Base-by-base conservation (phyloP, 1,140 invertebrate species). In the Melanaphis sacchari region DNA sequence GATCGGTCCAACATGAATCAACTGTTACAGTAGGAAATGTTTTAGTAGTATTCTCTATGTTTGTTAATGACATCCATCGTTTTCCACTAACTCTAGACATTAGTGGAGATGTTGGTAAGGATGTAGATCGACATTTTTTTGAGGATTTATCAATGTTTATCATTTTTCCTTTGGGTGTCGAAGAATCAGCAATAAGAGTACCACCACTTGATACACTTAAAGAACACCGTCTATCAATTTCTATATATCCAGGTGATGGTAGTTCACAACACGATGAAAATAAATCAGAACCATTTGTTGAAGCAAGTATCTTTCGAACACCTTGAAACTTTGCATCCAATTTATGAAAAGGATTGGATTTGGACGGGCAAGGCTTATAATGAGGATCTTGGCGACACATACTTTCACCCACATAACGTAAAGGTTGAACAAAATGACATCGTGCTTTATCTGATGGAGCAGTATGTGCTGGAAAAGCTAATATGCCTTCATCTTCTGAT, bases 301-400 rank as follows among this genome's bases (percentile, higher is more conserved):
- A 94, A 40, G 97, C 97, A 21, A 98, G 95, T 89, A 98, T 97
- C 95, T 98, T 98, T 95, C 97, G 97, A 43, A 97, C 97, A 91
- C 97, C 97, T 15, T 96, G 95, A 94, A 97, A 96, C 93, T 96
- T 96, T 15, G 96, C 96, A 84, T 93, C 91, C 24, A 97, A 95
- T 6, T 96, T 96, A 85, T 97, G 96, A 95, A 98, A 97, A 31
- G 97, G 97, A 95, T 98, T 97, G 49, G 95, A 95, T 94, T 95
- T 95, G 94, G 95, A 95, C 81, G 96, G 96, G 31, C 96, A 94
- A 31, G 94, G 94, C 94, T 96, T 96, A 94, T 97, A 97, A 94
- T 98, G 97, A 54, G 97, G 97, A 95, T 98, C 97, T 94, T 97
- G 96, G 85, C 97, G 96, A 94, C 97, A 97, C 96, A 98, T 98